These are phyloP conservation scores for Alosa alosa DNA, from an alignment of 2,113 vertebrate species.

Conservation along the genomic window DNA sequence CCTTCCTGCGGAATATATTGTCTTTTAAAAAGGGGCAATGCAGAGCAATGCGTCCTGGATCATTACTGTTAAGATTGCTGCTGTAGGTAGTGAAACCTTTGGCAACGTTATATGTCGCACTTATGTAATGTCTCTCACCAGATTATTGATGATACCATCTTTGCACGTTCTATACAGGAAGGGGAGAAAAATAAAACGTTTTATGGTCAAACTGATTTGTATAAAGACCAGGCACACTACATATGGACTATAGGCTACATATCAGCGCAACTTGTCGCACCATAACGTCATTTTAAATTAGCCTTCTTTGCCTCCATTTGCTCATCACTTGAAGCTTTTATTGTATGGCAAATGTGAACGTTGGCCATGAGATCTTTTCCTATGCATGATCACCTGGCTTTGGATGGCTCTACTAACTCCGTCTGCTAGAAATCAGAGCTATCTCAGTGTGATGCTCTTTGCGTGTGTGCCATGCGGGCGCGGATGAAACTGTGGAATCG, in stretches of 20 bases:
- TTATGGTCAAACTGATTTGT: not conserved
- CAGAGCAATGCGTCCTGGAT: not conserved
- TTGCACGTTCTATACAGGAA: not conserved
- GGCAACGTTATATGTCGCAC: not conserved
- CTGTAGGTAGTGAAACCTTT: not conserved
- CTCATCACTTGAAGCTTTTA: not conserved
- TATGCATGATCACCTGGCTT: not conserved
- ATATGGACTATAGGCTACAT: not conserved
- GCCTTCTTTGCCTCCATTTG: not conserved
- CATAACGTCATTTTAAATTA: conserved; percentile 2
- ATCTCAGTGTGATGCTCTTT: not conserved
- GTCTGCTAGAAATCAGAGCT: not conserved
- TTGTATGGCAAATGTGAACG: not conserved
- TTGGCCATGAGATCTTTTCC: not conserved
- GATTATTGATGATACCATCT: not conserved
- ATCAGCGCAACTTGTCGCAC: conserved; percentile 11
- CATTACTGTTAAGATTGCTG: not conserved
- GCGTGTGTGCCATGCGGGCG: not conserved
- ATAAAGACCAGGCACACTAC: not conserved
- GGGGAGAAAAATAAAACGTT: not conserved
- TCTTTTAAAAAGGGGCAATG: not conserved
- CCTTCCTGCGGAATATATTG: not conserved
- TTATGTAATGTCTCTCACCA: conserved; percentile 1
- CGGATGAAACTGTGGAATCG: not conserved
- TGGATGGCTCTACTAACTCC: not conserved